Evolutionary conservation across 2,888 invertebrate genomes (phyloP), one percentile per base, ranked within the genome.

Genomic region (Bimastos eiseni): DNA sequence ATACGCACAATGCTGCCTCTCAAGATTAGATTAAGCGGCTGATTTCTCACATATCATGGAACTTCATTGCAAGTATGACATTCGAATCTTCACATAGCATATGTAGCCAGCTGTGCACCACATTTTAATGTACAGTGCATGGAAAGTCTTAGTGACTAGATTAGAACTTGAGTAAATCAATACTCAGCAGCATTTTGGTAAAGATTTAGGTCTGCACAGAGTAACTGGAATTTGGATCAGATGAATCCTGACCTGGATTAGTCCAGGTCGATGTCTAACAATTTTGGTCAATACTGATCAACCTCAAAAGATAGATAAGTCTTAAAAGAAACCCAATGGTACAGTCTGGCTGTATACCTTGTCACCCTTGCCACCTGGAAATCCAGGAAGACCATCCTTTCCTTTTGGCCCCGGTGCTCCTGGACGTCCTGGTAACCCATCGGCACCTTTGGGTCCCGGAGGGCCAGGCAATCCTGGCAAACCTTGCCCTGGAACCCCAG

Each of bases 381-480:
- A 89, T 15, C 93, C 93, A 21, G 93, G 92, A 17, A 90, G 88
- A 49, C 93, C 90, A 17, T 91, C 36, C 37, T 41, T 89, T 36
- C 94, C 94, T 13, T 90, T 91, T 41, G 91, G 92, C 91, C 94
- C 94, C 89, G 93, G 33, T 15, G 34, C 19, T 89, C 91, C 91
- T 33, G 89, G 86, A 38, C 38, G 84, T 33, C 92, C 92, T 70
- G 92, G 92, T 11, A 91, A 90, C 13, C 92, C 92, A 88, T 92
- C 91, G n/a, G 37, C n/a, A 15, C 92, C 92, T 17, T 55, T 90
- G 13, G 21, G 83, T 36, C 92, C 92, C 37, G 41, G 30, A n/a
- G 33, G 17, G 30, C 92, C 92, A 33, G 89, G 86, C 33, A 83
- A 41, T 38, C 92, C 92, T 41, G 38, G 41, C 83, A 37, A 55